Percentiles rank a stretch among this genome's conserved stretches.
Evolutionary conservation across 1,140 invertebrate genomes (phyloP).

Genomic region (Nebria ingens): DNA sequence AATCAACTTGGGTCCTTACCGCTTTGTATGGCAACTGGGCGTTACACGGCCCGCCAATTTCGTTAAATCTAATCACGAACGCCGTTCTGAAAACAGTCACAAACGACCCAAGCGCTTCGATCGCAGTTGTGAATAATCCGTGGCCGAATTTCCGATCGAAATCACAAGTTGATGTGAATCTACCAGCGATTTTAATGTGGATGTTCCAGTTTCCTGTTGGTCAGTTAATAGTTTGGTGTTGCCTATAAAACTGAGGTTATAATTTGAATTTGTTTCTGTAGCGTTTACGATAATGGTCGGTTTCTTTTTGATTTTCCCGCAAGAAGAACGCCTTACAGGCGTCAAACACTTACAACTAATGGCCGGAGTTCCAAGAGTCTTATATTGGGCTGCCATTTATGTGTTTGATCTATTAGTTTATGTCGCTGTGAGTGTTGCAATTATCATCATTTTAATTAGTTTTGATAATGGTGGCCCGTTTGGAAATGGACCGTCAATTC

Average conservation of each 20-base stretch:
- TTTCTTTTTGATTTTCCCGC: slow-evolving; percentile 42
- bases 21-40: slow-evolving; percentile 42
- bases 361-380: slow-evolving; percentile 43
- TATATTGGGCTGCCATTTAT: slow-evolving; percentile 47
- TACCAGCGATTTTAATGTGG: slow-evolving; percentile 24
- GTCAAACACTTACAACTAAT: slow-evolving; percentile 56
- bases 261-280: not conserved
- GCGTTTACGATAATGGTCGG: slow-evolving; percentile 16
- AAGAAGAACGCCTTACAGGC: slow-evolving; percentile 35
- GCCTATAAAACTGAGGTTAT: not conserved
- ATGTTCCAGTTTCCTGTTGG: slow-evolving; percentile 26
- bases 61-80: slow-evolving; percentile 47
- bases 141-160: slow-evolving; percentile 26
- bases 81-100: slow-evolving; percentile 36
- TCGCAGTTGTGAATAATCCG: slow-evolving; percentile 52
- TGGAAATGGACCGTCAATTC: not conserved
- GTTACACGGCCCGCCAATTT: slow-evolving; percentile 49
- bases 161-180: slow-evolving; percentile 16
- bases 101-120: slow-evolving; percentile 35
- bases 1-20: slow-evolving; percentile 21
- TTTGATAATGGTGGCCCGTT: not conserved
- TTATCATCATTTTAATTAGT: slow-evolving; percentile 2
- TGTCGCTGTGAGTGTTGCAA: slow-evolving; percentile 2
- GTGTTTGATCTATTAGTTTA: slow-evolving; percentile 39
- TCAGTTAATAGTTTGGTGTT: slow-evolving; percentile 12